These are phyloP conservation scores for Meiosimyza decipiens DNA, from an alignment of 2,888 invertebrate genomes.

Conservation along the genomic window DNA sequence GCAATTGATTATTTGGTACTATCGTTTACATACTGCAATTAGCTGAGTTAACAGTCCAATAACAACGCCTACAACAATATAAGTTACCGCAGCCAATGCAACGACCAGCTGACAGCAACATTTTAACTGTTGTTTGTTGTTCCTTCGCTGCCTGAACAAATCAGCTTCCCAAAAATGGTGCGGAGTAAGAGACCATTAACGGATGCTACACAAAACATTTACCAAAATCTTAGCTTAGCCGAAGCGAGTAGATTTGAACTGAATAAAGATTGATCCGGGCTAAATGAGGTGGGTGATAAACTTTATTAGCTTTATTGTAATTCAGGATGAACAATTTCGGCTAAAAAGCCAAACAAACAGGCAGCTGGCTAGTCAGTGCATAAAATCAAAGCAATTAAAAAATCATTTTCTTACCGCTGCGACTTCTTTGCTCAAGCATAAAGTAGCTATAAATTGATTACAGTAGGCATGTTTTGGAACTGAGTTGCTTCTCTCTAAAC, in stretches of 20 bases:
- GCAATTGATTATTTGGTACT: conserved; percentile 31
- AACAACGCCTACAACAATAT: conserved; percentile 29
- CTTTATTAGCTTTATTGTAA: conserved; percentile 33
- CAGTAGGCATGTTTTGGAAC: too few species aligned
- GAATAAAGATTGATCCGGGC: conserved; percentile 1
- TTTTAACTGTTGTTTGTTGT: too few species aligned
- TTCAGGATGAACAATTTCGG: conserved; percentile 12
- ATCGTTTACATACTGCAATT: conserved; percentile 30
- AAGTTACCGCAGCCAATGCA: too few species aligned
- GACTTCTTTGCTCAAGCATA: too few species aligned
- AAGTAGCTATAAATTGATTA: too few species aligned
- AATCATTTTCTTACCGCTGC: too few species aligned
- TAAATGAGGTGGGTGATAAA: conserved; percentile 31
- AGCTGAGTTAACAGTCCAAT: conserved; percentile 27
- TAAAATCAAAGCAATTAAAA: too few species aligned
- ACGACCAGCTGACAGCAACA: too few species aligned
- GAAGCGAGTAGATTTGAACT: neutral
- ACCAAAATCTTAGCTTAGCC: neutral
- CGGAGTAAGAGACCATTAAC: conserved; percentile 22
- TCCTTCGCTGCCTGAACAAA: too few species aligned
- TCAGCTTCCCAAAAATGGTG: conserved; percentile 18
- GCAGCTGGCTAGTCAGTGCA: too few species aligned
- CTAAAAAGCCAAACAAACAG: too few species aligned
- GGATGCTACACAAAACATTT: conserved; percentile 28
- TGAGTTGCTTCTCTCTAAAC: too few species aligned